Conservation (phyloP, 2,888 invertebrate species). For the Galeruca laticollis region DNA sequence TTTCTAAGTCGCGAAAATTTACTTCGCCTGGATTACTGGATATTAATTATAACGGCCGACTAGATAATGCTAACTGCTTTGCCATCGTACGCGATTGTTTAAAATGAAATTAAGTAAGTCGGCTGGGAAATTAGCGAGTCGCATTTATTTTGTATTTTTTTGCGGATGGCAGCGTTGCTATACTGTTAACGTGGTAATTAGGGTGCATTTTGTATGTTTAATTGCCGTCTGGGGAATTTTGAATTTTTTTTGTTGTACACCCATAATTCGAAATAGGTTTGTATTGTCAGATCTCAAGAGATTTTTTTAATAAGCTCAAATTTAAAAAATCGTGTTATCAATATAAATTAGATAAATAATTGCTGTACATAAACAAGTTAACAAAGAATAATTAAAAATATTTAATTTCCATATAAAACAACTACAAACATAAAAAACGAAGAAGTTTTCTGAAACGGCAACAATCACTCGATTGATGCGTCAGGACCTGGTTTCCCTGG, state of each 20-base stretch:
- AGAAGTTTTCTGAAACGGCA: too few species aligned
- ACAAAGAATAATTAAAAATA: too few species aligned
- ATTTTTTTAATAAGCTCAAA: neutral
- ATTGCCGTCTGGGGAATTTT: conserved; percentile 37
- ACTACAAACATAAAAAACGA: too few species aligned
- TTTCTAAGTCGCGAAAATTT: conserved; percentile 45
- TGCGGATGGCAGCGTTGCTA: conserved; percentile 23
- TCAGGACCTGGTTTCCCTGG: too few species aligned
- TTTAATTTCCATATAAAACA: too few species aligned
- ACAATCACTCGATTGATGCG: too few species aligned
- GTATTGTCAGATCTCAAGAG: conserved; percentile 17
- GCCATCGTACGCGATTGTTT: conserved; percentile 48
- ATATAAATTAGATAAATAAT: too few species aligned
- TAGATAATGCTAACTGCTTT: conserved; percentile 47
- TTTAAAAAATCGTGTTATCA: too few species aligned
- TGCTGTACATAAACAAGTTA: too few species aligned
- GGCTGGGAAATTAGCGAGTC: conserved; percentile 39
- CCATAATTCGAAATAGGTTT: conserved; percentile 24
- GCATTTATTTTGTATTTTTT: conserved; percentile 37
- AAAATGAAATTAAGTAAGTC: conserved; percentile 49
- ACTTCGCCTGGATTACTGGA: conserved; percentile 45
- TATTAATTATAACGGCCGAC: conserved; percentile 51
- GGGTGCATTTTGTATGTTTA: conserved; percentile 41
- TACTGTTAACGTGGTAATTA: conserved; percentile 44
- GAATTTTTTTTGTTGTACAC: conserved; percentile 25